Evolutionary conservation across 2,113 vertebrate species (phyloP).

Genomic region (Pomatostomus ruficeps): DNA sequence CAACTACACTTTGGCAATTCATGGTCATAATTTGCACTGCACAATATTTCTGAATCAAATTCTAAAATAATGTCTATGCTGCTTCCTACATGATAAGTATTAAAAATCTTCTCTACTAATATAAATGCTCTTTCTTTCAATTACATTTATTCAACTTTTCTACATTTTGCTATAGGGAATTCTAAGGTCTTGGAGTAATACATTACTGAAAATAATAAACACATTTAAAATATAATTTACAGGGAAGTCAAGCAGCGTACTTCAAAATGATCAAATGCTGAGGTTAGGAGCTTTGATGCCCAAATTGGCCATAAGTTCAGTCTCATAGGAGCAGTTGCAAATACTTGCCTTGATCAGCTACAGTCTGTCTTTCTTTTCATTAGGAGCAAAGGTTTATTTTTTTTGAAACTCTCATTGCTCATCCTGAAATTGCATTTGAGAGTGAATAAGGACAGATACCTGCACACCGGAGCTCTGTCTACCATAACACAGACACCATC

Average conservation of each 20-base stretch:
- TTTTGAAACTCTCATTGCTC: not conserved
- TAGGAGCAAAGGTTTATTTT: not conserved
- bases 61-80: not conserved
- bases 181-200: not conserved
- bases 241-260: not conserved
- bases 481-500: constrained; percentile 74
- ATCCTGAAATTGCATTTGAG: not conserved
- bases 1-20: not conserved
- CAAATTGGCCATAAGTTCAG: not conserved
- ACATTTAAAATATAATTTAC: not conserved
- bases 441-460: constrained; percentile 65
- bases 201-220: not conserved
- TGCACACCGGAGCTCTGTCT: constrained; percentile 65
- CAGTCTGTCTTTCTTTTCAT: not conserved
- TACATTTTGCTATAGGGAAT: not conserved
- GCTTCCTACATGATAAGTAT: not conserved
- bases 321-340: not conserved
- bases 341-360: not conserved
- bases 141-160: not conserved
- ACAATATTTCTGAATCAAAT: not conserved
- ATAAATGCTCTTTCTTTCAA: not conserved
- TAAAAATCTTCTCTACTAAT: not conserved
- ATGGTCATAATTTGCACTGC: not conserved
- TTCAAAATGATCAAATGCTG: not conserved
- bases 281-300: not conserved